Evolutionary conservation across 2,113 vertebrate species (phyloP).

Genomic region (Gasterosteus aculeatus): DNA sequence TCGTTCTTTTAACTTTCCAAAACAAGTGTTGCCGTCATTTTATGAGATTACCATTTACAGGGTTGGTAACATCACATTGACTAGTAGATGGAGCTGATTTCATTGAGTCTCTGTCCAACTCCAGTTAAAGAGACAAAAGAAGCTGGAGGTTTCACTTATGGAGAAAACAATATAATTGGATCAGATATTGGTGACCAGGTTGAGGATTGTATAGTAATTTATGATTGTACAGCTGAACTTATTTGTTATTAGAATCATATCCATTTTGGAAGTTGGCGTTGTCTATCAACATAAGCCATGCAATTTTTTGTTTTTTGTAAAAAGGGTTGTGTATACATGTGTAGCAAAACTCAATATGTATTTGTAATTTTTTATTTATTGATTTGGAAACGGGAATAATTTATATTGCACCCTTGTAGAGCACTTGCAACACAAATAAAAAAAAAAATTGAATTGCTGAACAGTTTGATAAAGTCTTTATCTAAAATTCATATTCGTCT

Average conservation of each 20-base stretch:
- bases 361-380: conserved; percentile 69
- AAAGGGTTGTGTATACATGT: conserved; percentile 57
- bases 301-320: conserved; percentile 57
- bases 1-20: conserved; percentile 1
- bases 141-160: neutral
- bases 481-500: neutral
- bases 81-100: conserved; percentile 6
- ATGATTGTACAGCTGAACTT: conserved; percentile 63
- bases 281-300: conserved; percentile 30
- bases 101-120: neutral
- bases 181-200: conserved; percentile 46
- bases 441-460: conserved; percentile 63
- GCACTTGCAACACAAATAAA: conserved; percentile 84
- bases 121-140: neutral
- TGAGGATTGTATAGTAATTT: conserved; percentile 66
- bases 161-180: too few relatives aligned
- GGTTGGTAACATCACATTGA: neutral
- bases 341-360: conserved; percentile 48
- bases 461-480: conserved; percentile 23
- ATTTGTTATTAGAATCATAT: conserved; percentile 44
- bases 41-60: neutral
- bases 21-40: conserved; percentile 16
- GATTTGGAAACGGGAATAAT: conserved; percentile 71
- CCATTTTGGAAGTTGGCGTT: conserved; percentile 31
- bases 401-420: conserved; percentile 77